Base-by-base conservation (phyloP, 2,113 vertebrate genomes). In the Caranx ignobilis region DNA sequence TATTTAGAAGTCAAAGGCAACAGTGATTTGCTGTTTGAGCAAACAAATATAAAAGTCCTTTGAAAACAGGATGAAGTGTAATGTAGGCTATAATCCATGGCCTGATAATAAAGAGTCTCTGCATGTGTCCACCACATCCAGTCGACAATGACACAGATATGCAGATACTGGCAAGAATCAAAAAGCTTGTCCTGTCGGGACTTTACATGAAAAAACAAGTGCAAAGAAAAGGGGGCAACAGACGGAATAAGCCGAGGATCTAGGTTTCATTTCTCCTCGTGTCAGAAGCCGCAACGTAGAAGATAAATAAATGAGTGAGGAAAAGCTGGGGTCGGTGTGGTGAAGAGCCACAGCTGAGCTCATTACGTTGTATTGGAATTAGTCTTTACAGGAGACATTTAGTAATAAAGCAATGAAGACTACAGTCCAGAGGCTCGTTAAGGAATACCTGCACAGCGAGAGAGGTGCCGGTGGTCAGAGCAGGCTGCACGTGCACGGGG, bases 371-470 rank as follows among this genome's bases (percentile, higher is more conserved):
- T 35, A 59, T 7, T 69, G 39, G 18, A 71, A 78, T 82, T 12
- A 55, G 6, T 43, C 47, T 70, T 62, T 68, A 82, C 59, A 50
- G 69, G 54, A 87, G 57, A 81, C 31, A 64, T 82, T 48, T 72
- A 52, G 48, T 52, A 60, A 88, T 71, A 74, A 83, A 87, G 34
- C 50, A 63, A 70, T 68, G n/a, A 87, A 37, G 19, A 73, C 69
- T 63, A 70, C 1, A 81, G 34, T 16, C 26, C 35, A 41, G 37
- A 59, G 61, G 34, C 88, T 91, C 67, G 77, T 91, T 85, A 91
- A 89, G 5, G 31, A 90, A 92, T 90, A 79, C 88, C 83, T 87
- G 87, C 79, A 47, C 85, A 88, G 87, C 69, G 34, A 54, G 84
- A 83, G 77, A 71, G 77, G 72, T 48, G 71, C 70, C 75, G 26